A percentile compares a stretch with the other conserved stretches of the same genome.
Evolutionary conservation across 2,797 vertebrate genomes (phyloP).

Genomic region (Oreortyx pictus): DNA sequence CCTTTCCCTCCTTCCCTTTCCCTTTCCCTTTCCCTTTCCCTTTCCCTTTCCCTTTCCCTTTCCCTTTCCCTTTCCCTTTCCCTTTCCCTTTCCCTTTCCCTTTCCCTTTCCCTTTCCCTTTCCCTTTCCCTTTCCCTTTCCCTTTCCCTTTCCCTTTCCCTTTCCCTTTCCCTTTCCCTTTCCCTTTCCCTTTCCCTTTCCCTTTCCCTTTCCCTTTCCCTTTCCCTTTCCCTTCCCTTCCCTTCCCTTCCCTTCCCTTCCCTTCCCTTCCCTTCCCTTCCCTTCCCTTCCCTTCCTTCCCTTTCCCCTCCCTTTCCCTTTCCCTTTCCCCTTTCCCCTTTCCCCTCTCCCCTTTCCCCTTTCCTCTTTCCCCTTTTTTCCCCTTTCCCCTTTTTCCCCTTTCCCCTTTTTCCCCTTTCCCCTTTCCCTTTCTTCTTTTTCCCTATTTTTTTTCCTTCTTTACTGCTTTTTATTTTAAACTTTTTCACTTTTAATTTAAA

Average conservation of each 20-base stretch:
- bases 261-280: not conserved
- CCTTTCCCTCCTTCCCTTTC: not conserved
- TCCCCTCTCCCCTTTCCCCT: too few relatives aligned
- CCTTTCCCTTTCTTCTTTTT: not conserved
- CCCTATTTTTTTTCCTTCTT: not conserved
- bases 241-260: too few relatives aligned
- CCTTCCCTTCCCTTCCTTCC: not conserved
- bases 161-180: not conserved
- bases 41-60: not conserved
- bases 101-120: not conserved
- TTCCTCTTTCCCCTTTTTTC: not conserved
- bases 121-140: too few relatives aligned
- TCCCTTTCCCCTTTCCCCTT: not conserved
- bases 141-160: too few relatives aligned
- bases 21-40: rapidly evolving
- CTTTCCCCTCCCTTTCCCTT: not conserved
- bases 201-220: not conserved
- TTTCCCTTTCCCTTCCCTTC: not conserved
- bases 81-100: too few relatives aligned
- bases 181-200: too few relatives aligned
- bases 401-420: not conserved
- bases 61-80: too few relatives aligned
- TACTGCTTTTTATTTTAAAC: not conserved
- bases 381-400: too few relatives aligned
- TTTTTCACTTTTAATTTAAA: not conserved